These are phyloP conservation scores for Pomatorhinus ruficollis DNA, from an alignment of 2,113 vertebrate species.

Conservation along the genomic window DNA sequence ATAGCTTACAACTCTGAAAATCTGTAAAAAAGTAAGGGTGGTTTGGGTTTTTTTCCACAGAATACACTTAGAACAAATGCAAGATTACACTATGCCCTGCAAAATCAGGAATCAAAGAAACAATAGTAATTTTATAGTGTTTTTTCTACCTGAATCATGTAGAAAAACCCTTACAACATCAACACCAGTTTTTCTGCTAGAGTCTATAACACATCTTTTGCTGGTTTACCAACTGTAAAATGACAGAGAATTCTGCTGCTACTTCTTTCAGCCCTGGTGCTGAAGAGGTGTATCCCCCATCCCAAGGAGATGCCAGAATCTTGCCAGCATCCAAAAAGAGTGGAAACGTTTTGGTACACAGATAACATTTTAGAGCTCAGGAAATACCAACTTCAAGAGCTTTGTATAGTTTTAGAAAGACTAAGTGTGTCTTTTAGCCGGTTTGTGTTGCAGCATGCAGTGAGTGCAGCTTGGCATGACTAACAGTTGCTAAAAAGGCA, in stretches of 20 bases:
- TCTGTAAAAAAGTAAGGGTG: not conserved
- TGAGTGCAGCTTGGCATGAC: not conserved
- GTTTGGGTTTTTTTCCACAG: not conserved
- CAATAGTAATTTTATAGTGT: not conserved
- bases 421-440: not conserved
- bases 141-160: not conserved
- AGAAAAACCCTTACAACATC: not conserved
- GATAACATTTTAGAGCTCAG: not conserved
- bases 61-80: not conserved
- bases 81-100: not conserved
- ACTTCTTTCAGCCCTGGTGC: not conserved
- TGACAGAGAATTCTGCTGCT: not conserved
- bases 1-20: not conserved
- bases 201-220: not conserved
- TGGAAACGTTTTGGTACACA: not conserved
- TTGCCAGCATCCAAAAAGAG: not conserved
- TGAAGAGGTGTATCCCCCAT: not conserved
- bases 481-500: not conserved
- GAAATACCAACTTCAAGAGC: not conserved
- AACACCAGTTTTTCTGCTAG: not conserved
- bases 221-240: not conserved
- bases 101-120: not conserved
- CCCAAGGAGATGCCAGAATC: not conserved
- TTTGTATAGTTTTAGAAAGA: not conserved
- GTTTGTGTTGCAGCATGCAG: not conserved